A percentile compares a stretch with the other conserved stretches of the same genome.
Evolutionary conservation across 2,888 invertebrate genomes (phyloP).

Genomic region (Geophilus truncorum): DNA sequence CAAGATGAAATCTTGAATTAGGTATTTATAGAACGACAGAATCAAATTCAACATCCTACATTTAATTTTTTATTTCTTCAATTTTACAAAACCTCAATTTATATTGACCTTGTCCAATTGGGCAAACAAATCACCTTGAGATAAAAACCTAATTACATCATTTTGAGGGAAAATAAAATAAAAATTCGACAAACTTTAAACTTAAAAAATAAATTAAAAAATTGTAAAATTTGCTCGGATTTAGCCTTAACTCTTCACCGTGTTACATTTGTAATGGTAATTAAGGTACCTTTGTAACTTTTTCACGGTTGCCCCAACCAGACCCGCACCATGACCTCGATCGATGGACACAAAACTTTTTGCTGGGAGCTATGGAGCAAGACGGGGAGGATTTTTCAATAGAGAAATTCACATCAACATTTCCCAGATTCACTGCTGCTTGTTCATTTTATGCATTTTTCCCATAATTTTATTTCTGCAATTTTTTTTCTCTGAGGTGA

Average conservation of each 20-base stretch:
- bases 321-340: too few relatives aligned
- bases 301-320: background rate
- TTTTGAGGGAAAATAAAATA: too few relatives aligned
- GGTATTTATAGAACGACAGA: background rate
- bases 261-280: background rate
- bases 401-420: background rate
- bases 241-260: background rate
- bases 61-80: too few relatives aligned
- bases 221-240: background rate
- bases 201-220: too few relatives aligned
- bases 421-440: background rate
- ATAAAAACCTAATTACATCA: background rate
- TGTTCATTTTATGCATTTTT: background rate
- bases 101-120: background rate
- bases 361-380: background rate
- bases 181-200: too few relatives aligned
- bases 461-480: background rate
- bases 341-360: background rate
- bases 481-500: background rate
- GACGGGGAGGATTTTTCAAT: background rate
- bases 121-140: background rate
- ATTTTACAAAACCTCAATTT: background rate
- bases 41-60: background rate
- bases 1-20: background rate
- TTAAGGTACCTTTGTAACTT: background rate